Percentiles rank a stretch among this genome's conserved stretches.
phyloP scores from a whole-genome alignment of 1,140 invertebrate genomes.

The Caenorhabditis remanei region DNA sequence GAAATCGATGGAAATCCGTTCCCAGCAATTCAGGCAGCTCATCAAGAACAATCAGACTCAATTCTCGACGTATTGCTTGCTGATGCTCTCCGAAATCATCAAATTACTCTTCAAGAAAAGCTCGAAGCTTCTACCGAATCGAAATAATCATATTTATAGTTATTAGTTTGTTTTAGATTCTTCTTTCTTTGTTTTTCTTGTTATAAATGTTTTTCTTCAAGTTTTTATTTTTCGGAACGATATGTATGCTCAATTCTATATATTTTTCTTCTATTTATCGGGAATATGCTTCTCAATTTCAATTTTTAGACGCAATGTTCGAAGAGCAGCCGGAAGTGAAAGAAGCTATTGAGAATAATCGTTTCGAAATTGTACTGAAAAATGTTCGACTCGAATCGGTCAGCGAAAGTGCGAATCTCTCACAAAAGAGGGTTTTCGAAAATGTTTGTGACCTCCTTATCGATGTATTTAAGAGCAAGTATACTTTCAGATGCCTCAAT shows the following conservation, averaged over 20 bases:
- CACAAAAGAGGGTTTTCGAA: conserved; percentile 39
- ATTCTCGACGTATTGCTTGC: conserved; percentile 42
- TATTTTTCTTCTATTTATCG: too few species aligned
- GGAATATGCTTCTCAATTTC: too few species aligned
- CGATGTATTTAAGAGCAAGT: neutral
- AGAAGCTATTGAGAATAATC: conserved; percentile 17
- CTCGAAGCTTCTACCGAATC: neutral
- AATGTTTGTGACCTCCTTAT: neutral
- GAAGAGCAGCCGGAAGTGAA: conserved; percentile 42
- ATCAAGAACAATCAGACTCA: conserved; percentile 48
- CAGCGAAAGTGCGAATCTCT: conserved; percentile 1
- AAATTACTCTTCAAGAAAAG: neutral
- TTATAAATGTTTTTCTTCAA: neutral
- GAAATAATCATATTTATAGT: neutral
- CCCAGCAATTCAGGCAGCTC: conserved; percentile 53
- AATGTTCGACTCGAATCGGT: conserved; percentile 37
- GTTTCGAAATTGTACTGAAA: conserved; percentile 40
- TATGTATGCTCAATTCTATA: too few species aligned
- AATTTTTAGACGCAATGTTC: neutral
- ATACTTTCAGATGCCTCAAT: neutral
- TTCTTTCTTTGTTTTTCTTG: conserved; percentile 19
- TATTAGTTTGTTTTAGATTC: neutral
- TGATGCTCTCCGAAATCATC: conserved; percentile 52
- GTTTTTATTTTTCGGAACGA: neutral
- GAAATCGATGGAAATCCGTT: conserved; percentile 71